These are phyloP conservation scores for Acanthopleura granulata DNA, from an alignment of 2,888 invertebrate species.

Conservation along the genomic window DNA sequence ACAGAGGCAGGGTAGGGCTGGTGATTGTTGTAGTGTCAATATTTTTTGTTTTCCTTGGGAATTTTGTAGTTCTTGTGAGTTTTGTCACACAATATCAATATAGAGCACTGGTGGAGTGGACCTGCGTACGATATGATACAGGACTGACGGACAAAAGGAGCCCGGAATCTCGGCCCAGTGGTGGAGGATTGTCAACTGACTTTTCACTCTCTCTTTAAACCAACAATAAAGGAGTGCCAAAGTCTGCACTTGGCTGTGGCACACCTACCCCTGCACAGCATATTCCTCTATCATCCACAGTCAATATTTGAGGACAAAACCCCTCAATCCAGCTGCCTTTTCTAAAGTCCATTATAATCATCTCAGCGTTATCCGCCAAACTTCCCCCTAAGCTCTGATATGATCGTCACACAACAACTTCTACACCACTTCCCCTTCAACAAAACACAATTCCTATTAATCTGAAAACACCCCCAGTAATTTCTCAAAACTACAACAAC, in stretches of 20 bases:
- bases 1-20: background rate
- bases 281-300: background rate
- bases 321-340: background rate
- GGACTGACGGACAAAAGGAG: background rate
- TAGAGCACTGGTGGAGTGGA: background rate
- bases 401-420: background rate
- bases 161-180: background rate
- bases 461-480: slow-evolving; percentile 4
- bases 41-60: slow-evolving; percentile 14
- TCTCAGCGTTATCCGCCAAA: background rate
- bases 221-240: slow-evolving; percentile 7
- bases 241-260: background rate
- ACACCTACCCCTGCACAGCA: slow-evolving; percentile 4
- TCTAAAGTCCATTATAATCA: slow-evolving; percentile 4
- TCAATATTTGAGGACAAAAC: slow-evolving; percentile 2
- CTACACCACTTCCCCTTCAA: no score
- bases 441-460: background rate
- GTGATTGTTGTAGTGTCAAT: background rate
- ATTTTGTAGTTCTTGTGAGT: slow-evolving; percentile 6
- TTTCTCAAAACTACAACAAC: slow-evolving; percentile 4
- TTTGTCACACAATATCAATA: slow-evolving; percentile 7
- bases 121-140: background rate
- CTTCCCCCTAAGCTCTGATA: background rate
- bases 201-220: slow-evolving; percentile 9
- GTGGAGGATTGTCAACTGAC: background rate